Conservation (phyloP, 2,797 vertebrate genomes). For the Melopsittacus undulatus region DNA sequence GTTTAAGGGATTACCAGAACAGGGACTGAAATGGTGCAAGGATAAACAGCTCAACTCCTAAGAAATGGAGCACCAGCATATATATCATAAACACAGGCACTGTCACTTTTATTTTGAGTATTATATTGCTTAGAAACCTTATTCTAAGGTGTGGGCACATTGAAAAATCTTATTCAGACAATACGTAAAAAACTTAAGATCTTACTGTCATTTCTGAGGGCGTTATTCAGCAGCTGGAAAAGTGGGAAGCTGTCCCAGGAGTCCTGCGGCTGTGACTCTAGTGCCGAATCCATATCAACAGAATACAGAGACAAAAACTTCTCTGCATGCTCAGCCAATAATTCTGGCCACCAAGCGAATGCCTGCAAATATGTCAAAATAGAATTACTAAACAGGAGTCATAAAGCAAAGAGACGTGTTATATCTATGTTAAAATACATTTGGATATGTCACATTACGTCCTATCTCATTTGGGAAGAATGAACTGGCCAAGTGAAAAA, state of each 20-base stretch:
- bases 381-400: background rate
- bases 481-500: background rate
- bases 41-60: background rate
- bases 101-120: background rate
- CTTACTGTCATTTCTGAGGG: slow-evolving; percentile 90
- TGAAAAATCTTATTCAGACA: background rate
- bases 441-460: background rate
- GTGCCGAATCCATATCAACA: slow-evolving; percentile 88
- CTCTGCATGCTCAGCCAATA: slow-evolving; percentile 91
- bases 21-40: background rate
- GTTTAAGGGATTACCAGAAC: background rate
- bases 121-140: background rate
- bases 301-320: slow-evolving; percentile 90
- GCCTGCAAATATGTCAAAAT: slow-evolving; percentile 78
- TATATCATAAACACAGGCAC: background rate
- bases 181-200: background rate
- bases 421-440: background rate
- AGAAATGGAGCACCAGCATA: background rate
- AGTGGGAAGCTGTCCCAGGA: slow-evolving; percentile 96
- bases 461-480: background rate
- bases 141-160: background rate
- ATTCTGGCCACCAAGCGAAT: slow-evolving; percentile 93
- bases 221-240: slow-evolving; percentile 96
- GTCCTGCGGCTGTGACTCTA: slow-evolving; percentile 88
- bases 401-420: background rate